Evolutionary conservation across 2,888 invertebrate species (phyloP), one percentile per base, ranked within the genome.

Genomic region (Andrena camellia): DNA sequence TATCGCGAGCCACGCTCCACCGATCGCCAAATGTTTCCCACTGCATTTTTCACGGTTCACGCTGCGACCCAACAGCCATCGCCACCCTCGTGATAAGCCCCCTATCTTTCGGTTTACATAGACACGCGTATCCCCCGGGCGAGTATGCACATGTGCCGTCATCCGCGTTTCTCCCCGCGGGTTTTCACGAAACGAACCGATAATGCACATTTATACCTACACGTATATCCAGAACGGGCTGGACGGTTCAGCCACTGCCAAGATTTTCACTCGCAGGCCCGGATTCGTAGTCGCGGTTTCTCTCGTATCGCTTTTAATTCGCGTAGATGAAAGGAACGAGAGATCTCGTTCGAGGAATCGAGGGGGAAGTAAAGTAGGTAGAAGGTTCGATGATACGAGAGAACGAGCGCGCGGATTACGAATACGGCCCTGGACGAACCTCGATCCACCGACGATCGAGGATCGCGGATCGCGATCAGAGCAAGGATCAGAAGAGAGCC

Each of bases 191-290:
- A 66, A 68, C 77, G 67, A 77, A 81, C 78, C 80, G 81, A 85
- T 83, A 83, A 87, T 84, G 84, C 84, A 86, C 85, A 83, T 90
- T 88, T 88, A 67, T 88, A 88, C 85, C 83, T 90, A 91, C 91
- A 92, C 91, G 91, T 90, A 92, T 94, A 94, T 94, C 94, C 94
- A 94, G 94, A 94, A 94, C 93, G 94, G 94, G 94, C 93, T 94
- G 92, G 90, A 93, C 93, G 94, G 93, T 94, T 93, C 92, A 93
- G 91, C 92, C 91, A 89, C 84, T 89, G 89, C 89, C 86, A 87
- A 81, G 77, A 87, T 69, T 82, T 77, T 78, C 78, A 76, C 64
- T 82, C 66, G 48, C 66, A 63, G 81, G 69, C 59, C 86, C 83
- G 84, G 77, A 86, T 87, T 88, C 88, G 84, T 84, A 70, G 78